phyloP scores from a whole-genome alignment of 2,113 vertebrate species.

The Campylorhamphus procurvoides region DNA sequence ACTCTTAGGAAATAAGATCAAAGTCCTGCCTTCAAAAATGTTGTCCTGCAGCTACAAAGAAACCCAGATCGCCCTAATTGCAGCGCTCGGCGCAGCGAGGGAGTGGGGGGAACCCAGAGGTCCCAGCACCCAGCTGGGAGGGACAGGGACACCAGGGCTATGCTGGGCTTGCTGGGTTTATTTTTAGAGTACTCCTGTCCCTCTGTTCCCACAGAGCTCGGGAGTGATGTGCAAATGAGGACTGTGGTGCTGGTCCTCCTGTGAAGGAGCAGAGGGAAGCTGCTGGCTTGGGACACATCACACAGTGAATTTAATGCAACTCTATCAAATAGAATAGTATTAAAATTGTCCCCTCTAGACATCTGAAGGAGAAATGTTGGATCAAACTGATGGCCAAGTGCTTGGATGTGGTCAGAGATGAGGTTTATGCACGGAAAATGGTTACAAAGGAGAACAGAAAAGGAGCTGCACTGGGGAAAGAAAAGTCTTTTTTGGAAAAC shows the following conservation, averaged over 20 bases:
- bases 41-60: slow-evolving; percentile 46
- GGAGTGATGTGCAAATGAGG: neutral
- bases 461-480: neutral
- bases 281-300: neutral
- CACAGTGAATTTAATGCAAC: neutral
- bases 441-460: neutral
- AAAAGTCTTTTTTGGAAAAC: neutral
- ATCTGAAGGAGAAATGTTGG: neutral
- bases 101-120: neutral
- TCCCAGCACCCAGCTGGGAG: neutral
- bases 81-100: rapidly evolving
- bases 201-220: neutral
- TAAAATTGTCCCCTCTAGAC: neutral
- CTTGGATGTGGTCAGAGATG: neutral
- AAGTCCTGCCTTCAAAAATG: slow-evolving; percentile 37
- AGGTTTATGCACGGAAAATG: neutral
- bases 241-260: rapidly evolving
- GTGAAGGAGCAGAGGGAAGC: neutral
- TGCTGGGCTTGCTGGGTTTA: neutral
- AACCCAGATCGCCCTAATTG: neutral
- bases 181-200: neutral
- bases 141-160: neutral
- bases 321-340: neutral
- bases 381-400: neutral
- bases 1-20: slow-evolving; percentile 53